A percentile compares a stretch with the other conserved stretches of the same genome.
phyloP scores from a whole-genome alignment of 2,113 vertebrate species.

The Mohoua ochrocephala region DNA sequence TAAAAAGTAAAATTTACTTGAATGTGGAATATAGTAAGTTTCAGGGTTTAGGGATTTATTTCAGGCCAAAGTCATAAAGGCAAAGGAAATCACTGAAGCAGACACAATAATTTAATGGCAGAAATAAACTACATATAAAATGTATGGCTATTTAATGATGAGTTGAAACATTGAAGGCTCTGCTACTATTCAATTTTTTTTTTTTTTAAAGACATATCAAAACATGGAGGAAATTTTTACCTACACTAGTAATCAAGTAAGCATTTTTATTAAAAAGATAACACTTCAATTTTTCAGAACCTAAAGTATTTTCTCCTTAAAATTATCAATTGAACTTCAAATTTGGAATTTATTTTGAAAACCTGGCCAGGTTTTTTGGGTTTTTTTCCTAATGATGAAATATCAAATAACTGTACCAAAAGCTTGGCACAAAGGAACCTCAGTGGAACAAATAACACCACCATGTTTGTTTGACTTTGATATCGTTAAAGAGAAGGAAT shows the following conservation, averaged over 20 bases:
- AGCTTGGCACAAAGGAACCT: not conserved
- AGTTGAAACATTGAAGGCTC: not conserved
- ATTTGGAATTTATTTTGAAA: not conserved
- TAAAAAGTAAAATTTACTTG: not conserved
- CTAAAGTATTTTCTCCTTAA: not conserved
- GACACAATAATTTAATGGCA: not conserved
- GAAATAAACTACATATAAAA: not conserved
- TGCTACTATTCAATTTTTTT: not conserved
- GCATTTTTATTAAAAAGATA: not conserved
- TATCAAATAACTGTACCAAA: not conserved
- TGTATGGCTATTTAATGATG: not conserved
- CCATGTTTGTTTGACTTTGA: not conserved
- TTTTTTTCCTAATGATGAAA: not conserved
- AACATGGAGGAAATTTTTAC: not conserved
- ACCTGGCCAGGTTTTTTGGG: not conserved
- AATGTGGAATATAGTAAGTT: not conserved
- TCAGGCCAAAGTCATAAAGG: not conserved
- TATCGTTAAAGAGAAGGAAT: not conserved
- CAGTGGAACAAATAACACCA: not conserved
- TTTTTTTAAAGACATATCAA: not conserved
- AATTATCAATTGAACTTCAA: not conserved
- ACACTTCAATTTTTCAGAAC: not conserved
- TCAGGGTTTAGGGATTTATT: not conserved
- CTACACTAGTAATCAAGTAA: not conserved
- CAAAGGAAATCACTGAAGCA: not conserved